Evolutionary conservation across 2,888 invertebrate genomes (phyloP), one percentile per base, ranked within the genome.

Genomic region (Euplagia quadripunctaria): DNA sequence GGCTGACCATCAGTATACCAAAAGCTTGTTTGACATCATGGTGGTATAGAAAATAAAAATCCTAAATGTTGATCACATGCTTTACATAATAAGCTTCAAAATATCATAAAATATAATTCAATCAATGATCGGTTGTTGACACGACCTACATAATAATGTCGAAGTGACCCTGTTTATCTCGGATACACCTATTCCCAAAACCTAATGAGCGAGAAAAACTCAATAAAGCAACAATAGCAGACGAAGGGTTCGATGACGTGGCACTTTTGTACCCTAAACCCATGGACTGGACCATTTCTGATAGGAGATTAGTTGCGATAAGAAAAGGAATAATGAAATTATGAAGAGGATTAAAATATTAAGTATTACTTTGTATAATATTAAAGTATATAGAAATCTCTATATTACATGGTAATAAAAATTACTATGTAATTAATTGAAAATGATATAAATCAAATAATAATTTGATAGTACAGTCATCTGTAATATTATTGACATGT

Each of bases 181-280:
- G 71, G 75, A 84, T 71, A 72, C 72, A 73, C 64, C 74, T 75
- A 82, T 84, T 79, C 74, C 80, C 49, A 46, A 77, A 80, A 77
- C 70, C 75, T 76, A 82, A 84, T 82, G 82, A 84, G 75, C 82
- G 74, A 76, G 80, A 82, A 84, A 77, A 80, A 71, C 64, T 72
- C 73, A 75, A 68, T 82, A 77, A 73, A 73, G 75, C 68, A 76
- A 74, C 74, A 55, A 82, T 69, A 75, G 42, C 43, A 52, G 68
- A 46, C 51, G 68, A 71, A 71, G 70, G 70, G 70, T 71, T 55
- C 43, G 64, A 31, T 68, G 72, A 72, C 64, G 64, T 43, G 55
- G 72, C 46, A 46, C 61, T 72, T 68, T 68, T 64, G 68, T 64
- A 65, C 74, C 79, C 72, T 74, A 73, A 75, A 73, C 42, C 67